Percentiles rank a stretch among this genome's conserved stretches.
Evolutionary conservation across 2,797 vertebrate species (phyloP).

Genomic region (Schizopygopsis pylzovi): DNA sequence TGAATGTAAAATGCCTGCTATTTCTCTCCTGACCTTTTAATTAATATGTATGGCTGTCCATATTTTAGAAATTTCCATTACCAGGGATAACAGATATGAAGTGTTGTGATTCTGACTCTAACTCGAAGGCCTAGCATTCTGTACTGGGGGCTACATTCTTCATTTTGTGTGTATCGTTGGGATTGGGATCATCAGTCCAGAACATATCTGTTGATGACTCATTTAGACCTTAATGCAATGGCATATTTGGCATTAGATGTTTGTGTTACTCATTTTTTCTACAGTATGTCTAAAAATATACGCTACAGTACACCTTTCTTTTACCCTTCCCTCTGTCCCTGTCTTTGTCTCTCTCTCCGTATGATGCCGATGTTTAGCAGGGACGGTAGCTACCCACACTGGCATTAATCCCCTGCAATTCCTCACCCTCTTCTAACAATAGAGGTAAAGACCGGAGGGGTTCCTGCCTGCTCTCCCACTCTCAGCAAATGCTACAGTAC

Average conservation of each 20-base stretch:
- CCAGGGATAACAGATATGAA: neutral
- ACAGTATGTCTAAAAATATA: slow-evolving; percentile 14
- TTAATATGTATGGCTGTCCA: neutral
- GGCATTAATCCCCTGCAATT: slow-evolving; percentile 40
- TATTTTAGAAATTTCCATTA: slow-evolving; percentile 14
- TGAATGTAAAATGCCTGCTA: neutral
- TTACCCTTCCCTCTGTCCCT: neutral
- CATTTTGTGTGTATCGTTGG: neutral
- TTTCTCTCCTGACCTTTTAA: neutral
- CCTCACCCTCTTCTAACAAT: slow-evolving; percentile 43
- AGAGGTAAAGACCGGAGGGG: slow-evolving; percentile 42
- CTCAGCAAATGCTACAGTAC: slow-evolving; percentile 32
- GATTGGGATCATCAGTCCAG: neutral
- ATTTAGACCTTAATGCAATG: neutral
- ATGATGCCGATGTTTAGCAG: slow-evolving; percentile 26
- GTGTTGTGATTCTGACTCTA: neutral
- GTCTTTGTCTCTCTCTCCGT: slow-evolving; percentile 30
- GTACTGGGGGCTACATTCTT: neutral
- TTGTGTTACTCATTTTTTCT: neutral
- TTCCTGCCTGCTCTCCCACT: slow-evolving; percentile 26
- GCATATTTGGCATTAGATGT: neutral
- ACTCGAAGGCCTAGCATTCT: neutral
- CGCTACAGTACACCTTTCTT: neutral
- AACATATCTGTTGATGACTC: slow-evolving; percentile 6
- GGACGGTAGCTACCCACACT: slow-evolving; percentile 31